Evolutionary conservation across 2,888 invertebrate species (phyloP).

Genomic region (Eilema depressum): DNA sequence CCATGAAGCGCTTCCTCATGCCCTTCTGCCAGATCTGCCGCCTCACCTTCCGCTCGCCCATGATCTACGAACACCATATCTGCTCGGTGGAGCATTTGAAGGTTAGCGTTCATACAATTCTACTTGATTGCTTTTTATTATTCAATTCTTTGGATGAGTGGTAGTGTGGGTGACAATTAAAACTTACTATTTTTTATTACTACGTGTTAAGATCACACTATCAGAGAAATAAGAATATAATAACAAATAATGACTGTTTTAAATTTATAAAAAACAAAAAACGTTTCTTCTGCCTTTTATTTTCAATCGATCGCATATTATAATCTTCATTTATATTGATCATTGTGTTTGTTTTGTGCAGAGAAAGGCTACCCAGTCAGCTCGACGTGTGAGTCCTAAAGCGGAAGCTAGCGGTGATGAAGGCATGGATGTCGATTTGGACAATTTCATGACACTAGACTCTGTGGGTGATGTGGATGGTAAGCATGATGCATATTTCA

Average conservation of each 20-base stretch:
- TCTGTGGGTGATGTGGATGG: constrained; percentile 95
- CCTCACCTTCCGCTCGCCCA: constrained; percentile 92
- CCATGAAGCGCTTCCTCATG: constrained; percentile 94
- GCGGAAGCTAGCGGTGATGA: constrained; percentile 90
- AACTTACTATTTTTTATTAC: too few species aligned
- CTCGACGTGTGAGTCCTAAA: constrained; percentile 80
- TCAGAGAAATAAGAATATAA: too few species aligned
- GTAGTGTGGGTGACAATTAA: too few species aligned
- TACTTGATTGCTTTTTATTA: neutral
- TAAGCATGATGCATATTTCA: constrained; percentile 65
- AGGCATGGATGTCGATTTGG: constrained; percentile 91
- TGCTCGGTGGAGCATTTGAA: constrained; percentile 93
- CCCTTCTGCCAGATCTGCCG: constrained; percentile 93
- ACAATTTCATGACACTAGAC: constrained; percentile 95
- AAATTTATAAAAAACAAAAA: too few species aligned
- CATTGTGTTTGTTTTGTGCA: constrained; percentile 47
- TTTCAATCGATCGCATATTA: neutral
- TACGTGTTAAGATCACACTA: too few species aligned
- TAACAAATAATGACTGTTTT: too few species aligned
- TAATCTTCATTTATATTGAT: neutral
- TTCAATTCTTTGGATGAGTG: too few species aligned
- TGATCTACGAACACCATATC: constrained; percentile 94
- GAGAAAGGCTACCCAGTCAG: constrained; percentile 74
- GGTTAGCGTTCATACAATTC: constrained; percentile 73
- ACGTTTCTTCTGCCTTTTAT: too few species aligned